Percentiles rank a stretch among this genome's conserved stretches.
Evolutionary conservation across 2,797 vertebrate species (phyloP).

Genomic region (Gymnothorax javanicus): DNA sequence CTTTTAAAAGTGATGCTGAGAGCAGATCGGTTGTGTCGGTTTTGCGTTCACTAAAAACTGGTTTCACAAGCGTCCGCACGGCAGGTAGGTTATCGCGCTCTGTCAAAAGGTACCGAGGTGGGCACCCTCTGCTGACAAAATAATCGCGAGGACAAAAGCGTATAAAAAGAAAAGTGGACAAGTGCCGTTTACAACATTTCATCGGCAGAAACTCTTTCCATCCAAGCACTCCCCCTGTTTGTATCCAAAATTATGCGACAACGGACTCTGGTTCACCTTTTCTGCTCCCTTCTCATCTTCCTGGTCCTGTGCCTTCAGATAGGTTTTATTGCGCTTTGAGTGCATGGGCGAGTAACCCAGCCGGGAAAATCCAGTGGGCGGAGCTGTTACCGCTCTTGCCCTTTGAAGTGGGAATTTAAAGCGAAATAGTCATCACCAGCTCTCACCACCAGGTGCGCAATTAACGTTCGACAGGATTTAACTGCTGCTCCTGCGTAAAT

Average conservation of each 20-base stretch:
- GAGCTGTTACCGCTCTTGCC: not conserved
- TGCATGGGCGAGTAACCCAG: not conserved
- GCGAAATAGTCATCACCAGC: not conserved
- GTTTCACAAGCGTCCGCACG: not conserved
- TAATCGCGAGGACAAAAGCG: slow-evolving; percentile 46
- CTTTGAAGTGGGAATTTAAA: slow-evolving; percentile 14
- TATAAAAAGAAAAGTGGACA: not conserved
- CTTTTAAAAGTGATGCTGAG: not conserved
- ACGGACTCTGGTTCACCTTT: not conserved
- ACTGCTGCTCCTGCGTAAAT: not conserved
- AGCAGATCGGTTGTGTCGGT: not conserved
- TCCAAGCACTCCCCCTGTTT: not conserved
- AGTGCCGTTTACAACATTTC: not conserved
- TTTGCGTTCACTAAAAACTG: not conserved
- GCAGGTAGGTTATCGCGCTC: not conserved
- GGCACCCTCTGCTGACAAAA: slow-evolving; percentile 44
- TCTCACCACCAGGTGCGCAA: not conserved
- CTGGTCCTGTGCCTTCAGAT: not conserved
- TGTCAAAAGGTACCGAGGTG: slow-evolving; percentile 41
- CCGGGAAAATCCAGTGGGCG: not conserved
- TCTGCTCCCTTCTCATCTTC: not conserved
- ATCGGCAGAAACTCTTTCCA: not conserved
- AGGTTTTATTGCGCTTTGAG: not conserved
- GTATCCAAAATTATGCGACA: not conserved
- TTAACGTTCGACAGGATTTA: not conserved